Evolutionary conservation across 2,888 invertebrate species (phyloP), one percentile per base, ranked within the genome.

Genomic region (Crioceris asparagi): DNA sequence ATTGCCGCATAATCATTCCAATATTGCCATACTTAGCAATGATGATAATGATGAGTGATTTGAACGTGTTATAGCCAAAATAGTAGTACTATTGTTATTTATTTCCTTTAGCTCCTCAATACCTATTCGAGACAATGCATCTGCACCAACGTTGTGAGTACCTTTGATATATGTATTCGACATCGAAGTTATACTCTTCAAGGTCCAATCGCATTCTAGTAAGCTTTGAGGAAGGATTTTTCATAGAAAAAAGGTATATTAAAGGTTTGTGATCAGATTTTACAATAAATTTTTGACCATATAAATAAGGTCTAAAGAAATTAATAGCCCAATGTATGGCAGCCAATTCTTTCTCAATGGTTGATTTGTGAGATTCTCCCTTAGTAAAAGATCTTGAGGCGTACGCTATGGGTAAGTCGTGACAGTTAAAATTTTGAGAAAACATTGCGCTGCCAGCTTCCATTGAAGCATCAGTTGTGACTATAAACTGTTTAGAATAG

Each of bases 201-300:
- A 46, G 26, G 34, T 41, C 36, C 25, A 43, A 12, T n/a, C 35
- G 30, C 31, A 44, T 41, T 41, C 39, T 30, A 2, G 41, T n/a
- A n/a, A n/a, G n/a, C n/a, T n/a, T n/a, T n/a, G n/a, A n/a, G n/a
- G n/a, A n/a, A n/a, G n/a, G n/a, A n/a, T n/a, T n/a, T n/a, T n/a
- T n/a, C n/a, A n/a, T n/a, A n/a, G n/a, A n/a, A n/a, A n/a, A n/a
- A n/a, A n/a, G n/a, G n/a, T n/a, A n/a, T n/a, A n/a, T n/a, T n/a
- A n/a, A n/a, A n/a, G n/a, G n/a, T n/a, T n/a, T n/a, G n/a, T n/a
- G n/a, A n/a, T n/a, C n/a, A n/a, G n/a, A n/a, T n/a, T n/a, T n/a
- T n/a, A n/a, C n/a, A n/a, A n/a, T n/a, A n/a, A n/a, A n/a, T n/a
- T n/a, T n/a, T n/a, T n/a, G n/a, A n/a, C n/a, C n/a, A n/a, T n/a